Evolutionary conservation across 2,888 invertebrate species (phyloP), one percentile per base, ranked within the genome.

Genomic region (Synanthedon formicaeformis): DNA sequence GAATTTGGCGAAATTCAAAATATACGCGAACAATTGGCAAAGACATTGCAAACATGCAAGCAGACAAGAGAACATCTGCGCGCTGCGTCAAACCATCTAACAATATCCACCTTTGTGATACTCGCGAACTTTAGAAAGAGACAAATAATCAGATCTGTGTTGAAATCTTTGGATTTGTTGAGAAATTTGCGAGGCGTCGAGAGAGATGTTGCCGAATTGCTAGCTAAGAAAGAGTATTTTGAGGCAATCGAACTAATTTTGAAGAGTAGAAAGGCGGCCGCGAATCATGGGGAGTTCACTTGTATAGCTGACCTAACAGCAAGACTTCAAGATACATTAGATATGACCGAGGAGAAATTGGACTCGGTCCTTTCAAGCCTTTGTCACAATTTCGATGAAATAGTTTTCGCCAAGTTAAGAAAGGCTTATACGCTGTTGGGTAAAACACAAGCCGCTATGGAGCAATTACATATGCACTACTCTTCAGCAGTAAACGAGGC

Each of bases 391-490:
- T 97, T 96, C 72, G 94, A 98, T 66, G 89, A 90, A 18, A 89
- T 89, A 11, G 91, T 92, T 5, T 99, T 98, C 71, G 89, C 91
- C 10, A 94, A 96, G 62, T 84, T 98, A 0, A 94, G 96, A 68
- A 92, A 91, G 60, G 98, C 98, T 0, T 99, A 97, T 71, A 90
- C 91, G 45, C 85, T 98, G 18, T 80, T 99, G 3, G 97, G 96
- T 1, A 98, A 98, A 79, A 95, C 95, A 0, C 93, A 97, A 78
- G 92, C 94, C 2, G 96, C 97, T 0, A 94, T 97, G 91, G 98
- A 98, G 75, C 97, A 97, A 73, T 78, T 98, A 10, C 96, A 96
- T 63, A 97, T 98, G 91, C 97, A 98, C 74, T 97, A 96, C 67
- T 94, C 96, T 0, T 96, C 96, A 48, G 95, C 96, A 0, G 95